Percentiles rank a stretch among this genome's conserved stretches.
Evolutionary conservation across 2,888 invertebrate genomes (phyloP).

Genomic region (Ophion ellenae): DNA sequence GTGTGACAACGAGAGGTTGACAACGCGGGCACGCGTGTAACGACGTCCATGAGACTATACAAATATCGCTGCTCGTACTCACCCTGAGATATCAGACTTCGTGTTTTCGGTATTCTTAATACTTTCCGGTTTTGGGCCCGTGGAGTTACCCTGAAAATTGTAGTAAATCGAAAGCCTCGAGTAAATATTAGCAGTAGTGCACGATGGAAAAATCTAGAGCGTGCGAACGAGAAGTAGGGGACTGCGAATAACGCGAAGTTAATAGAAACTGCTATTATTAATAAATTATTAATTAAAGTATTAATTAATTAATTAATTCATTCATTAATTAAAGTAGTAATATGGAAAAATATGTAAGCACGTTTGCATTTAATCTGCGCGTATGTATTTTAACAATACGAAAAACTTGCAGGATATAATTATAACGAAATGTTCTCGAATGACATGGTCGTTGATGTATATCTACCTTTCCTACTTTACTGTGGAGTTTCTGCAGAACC

Average conservation of each 20-base stretch:
- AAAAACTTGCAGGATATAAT: neutral
- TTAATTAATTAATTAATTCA: too few species aligned
- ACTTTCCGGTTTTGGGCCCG: constrained; percentile 68
- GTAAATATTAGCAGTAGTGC: constrained; percentile 67
- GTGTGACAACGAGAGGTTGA: too few species aligned
- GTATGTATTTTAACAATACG: neutral
- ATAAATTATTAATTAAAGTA: too few species aligned
- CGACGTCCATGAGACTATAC: neutral
- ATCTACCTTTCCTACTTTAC: constrained; percentile 88
- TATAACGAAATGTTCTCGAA: neutral
- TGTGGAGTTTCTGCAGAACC: constrained; percentile 87
- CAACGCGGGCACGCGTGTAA: too few species aligned
- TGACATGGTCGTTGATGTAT: constrained; percentile 10
- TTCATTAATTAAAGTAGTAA: neutral
- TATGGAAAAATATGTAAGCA: neutral
- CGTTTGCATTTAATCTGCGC: too few species aligned
- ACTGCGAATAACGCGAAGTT: neutral
- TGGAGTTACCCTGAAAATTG: constrained; percentile 78
- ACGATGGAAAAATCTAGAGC: constrained; percentile 60
- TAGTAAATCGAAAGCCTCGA: constrained; percentile 74
- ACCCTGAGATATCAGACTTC: constrained; percentile 48
- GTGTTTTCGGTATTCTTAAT: constrained; percentile 64
- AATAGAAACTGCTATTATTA: too few species aligned
- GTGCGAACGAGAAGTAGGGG: too few species aligned
- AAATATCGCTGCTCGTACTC: constrained; percentile 41